These are phyloP conservation scores for Calliopum simillimum DNA, from an alignment of 2,888 invertebrate species.

Conservation along the genomic window DNA sequence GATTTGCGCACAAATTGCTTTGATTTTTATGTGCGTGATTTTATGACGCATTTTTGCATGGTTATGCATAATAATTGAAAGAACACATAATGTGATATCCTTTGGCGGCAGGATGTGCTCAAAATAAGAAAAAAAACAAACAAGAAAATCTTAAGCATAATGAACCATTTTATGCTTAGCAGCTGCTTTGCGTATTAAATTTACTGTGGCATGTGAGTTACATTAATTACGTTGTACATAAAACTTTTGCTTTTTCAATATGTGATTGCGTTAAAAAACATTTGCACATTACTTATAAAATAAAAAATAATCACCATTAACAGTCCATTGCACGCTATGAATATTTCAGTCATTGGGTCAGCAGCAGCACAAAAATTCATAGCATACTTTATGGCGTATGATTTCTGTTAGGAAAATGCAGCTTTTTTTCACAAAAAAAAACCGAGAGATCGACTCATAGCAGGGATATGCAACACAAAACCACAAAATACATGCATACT, in stretches of 20 bases:
- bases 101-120: not conserved
- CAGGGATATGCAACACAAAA: not conserved
- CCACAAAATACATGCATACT: too few relatives aligned
- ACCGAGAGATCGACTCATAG: not conserved
- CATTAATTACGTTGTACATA: not conserved
- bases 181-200: not conserved
- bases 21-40: slow-evolving; percentile 26
- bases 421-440: not conserved
- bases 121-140: too few relatives aligned
- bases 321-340: not conserved
- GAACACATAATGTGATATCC: not conserved
- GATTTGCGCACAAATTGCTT: slow-evolving; percentile 33
- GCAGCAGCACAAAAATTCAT: not conserved
- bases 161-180: too few relatives aligned
- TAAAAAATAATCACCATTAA: too few relatives aligned
- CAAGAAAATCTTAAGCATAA: too few relatives aligned
- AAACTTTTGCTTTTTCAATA: too few relatives aligned
- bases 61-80: slow-evolving; percentile 14
- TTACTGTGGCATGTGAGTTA: not conserved
- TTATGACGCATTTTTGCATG: slow-evolving; percentile 6
- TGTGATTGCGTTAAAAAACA: too few relatives aligned
- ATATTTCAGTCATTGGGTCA: slow-evolving; percentile 5
- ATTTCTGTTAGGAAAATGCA: not conserved
- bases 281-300: too few relatives aligned
- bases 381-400: not conserved